These are phyloP conservation scores for Agonopterix heracliana DNA, from an alignment of 2,888 invertebrate species.

Conservation along the genomic window DNA sequence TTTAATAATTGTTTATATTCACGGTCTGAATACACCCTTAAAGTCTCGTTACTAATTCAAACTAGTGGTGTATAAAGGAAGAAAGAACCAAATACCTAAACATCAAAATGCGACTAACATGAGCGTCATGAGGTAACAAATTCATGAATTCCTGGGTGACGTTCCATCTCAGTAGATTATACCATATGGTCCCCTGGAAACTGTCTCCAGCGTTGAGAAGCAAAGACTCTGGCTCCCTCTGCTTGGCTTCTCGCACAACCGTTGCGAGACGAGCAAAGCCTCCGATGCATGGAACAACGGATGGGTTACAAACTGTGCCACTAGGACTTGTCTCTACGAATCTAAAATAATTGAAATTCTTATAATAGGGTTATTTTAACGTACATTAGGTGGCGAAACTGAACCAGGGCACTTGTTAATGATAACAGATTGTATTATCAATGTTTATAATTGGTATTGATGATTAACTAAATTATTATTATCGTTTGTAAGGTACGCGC, in stretches of 20 bases:
- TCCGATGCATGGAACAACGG: slow-evolving; percentile 77
- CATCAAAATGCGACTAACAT: slow-evolving; percentile 67
- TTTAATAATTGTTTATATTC: too few relatives aligned
- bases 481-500: too few relatives aligned
- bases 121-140: slow-evolving; percentile 84
- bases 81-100: too few relatives aligned
- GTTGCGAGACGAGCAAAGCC: slow-evolving; percentile 81
- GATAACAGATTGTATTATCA: too few relatives aligned
- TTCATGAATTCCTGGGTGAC: slow-evolving; percentile 87
- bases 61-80: too few relatives aligned
- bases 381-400: too few relatives aligned
- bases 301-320: slow-evolving; percentile 73
- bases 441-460: too few relatives aligned
- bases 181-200: slow-evolving; percentile 86
- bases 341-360: slow-evolving; percentile 38
- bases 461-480: too few relatives aligned
- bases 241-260: slow-evolving; percentile 57
- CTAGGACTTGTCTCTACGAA: slow-evolving; percentile 76
- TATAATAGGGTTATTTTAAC: too few relatives aligned
- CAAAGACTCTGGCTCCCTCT: slow-evolving; percentile 77
- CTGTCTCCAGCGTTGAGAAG: slow-evolving; percentile 81
- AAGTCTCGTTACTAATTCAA: too few relatives aligned
- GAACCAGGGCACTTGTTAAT: too few relatives aligned
- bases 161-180: slow-evolving; percentile 83
- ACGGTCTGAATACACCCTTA: too few relatives aligned